Evolutionary conservation across 2,888 invertebrate genomes (phyloP), one percentile per base, ranked within the genome.

Genomic region (Leucophenga maculata): DNA sequence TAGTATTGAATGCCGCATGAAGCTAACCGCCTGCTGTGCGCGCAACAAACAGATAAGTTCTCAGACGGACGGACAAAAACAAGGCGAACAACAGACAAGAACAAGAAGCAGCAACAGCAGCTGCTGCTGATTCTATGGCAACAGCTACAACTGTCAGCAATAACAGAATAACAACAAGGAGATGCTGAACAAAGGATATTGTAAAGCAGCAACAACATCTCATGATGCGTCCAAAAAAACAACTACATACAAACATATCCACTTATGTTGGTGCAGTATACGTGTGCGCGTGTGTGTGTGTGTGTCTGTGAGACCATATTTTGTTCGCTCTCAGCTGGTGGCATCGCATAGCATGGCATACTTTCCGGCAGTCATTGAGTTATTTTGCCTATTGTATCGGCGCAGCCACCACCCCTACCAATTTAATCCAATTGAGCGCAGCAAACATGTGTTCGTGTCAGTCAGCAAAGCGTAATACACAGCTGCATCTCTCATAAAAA

Each of bases 91-190:
- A 71, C 69, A 70, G 73, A 77, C 68, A 72, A 75, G 79, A 73
- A 80, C 78, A 79, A 82, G 72, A 75, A 75, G 69, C 14, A 55
- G 59, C n/a, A 59, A 18, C 14, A 59, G 59, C n/a, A 32, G 32
- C n/a, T 20, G 60, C 2, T 22, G n/a, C n/a, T n/a, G n/a, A 48
- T 62, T 44, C 1, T 18, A 50, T n/a, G 16, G 14, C 16, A n/a
- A 50, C 50, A 50, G 6, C 6, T 4, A n/a, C 18, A 50, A 50
- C 76, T 82, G 80, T 78, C 79, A 82, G 75, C 82, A 81, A 80
- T 82, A 80, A 82, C 74, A 75, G 50, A 6, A 11, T 39, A 50
- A 50, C 46, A 46, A 14, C n/a, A 50, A 50, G 11, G n/a, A 50
- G 13, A 50, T 50, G 16, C 6, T 18, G 18, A 14, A 50, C 50